phyloP scores from a whole-genome alignment of 1,140 invertebrate species.

The Nasonia longicornis region DNA sequence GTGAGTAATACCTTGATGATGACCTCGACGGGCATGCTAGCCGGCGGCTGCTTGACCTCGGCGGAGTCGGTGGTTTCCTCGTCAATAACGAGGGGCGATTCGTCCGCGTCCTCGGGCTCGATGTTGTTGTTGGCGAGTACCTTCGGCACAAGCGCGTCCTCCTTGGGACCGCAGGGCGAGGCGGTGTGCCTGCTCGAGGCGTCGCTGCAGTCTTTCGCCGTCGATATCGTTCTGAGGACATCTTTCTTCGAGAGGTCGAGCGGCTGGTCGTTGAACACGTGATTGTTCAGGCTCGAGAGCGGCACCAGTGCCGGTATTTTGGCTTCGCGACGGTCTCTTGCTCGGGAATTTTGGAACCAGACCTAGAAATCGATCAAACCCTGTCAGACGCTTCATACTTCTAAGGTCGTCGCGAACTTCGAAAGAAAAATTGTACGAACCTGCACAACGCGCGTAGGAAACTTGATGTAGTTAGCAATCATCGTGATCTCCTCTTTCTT shows the following conservation, averaged over 20 bases:
- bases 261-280: constrained; percentile 76
- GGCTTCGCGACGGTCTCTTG: constrained; percentile 84
- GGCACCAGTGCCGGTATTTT: constrained; percentile 73
- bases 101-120: constrained; percentile 61
- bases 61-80: constrained; percentile 71
- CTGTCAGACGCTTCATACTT: neutral
- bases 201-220: constrained; percentile 55
- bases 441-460: constrained; percentile 94
- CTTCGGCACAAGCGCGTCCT: constrained; percentile 48
- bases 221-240: constrained; percentile 51
- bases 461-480: constrained; percentile 90
- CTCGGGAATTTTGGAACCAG: constrained; percentile 98
- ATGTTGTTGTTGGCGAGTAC: constrained; percentile 34
- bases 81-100: constrained; percentile 66
- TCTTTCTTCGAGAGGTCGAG: constrained; percentile 85
- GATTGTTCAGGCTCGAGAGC: constrained; percentile 65
- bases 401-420: neutral
- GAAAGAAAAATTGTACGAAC: constrained; percentile 63
- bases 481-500: constrained; percentile 92
- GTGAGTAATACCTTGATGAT: constrained; percentile 57
- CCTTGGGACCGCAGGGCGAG: constrained; percentile 57
- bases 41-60: constrained; percentile 56
- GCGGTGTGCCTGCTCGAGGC: constrained; percentile 56
- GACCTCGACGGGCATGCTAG: constrained; percentile 47
- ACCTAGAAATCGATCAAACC: constrained; percentile 53